These are phyloP conservation scores for Mastigias papua DNA, from an alignment of 30 jellyfish, hydroid and myxozoan genomes.

Conservation along the genomic window DNA sequence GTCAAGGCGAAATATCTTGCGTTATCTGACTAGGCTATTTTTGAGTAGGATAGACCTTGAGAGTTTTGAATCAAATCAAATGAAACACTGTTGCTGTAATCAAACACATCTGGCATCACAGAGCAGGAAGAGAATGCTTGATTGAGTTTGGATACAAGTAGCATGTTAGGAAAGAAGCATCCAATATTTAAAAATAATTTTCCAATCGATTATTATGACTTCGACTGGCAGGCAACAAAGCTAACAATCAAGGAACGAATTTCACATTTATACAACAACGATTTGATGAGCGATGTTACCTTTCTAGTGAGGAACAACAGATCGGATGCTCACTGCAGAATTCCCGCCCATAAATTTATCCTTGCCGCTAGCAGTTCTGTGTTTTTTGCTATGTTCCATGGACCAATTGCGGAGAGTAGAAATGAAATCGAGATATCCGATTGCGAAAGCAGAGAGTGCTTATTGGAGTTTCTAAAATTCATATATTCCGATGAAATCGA, in stretches of 20 bases:
- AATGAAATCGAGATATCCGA: slow-evolving; percentile 49
- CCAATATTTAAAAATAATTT: slow-evolving; percentile 2
- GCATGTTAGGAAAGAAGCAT: slow-evolving; percentile 12
- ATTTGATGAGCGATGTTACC: slow-evolving; percentile 56
- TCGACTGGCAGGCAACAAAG: slow-evolving; percentile 69
- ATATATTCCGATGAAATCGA: slow-evolving; percentile 48
- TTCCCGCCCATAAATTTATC: slow-evolving; percentile 63
- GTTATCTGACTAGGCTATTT: background rate
- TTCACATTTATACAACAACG: slow-evolving; percentile 54
- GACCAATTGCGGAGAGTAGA: slow-evolving; percentile 52
- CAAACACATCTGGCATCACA: background rate
- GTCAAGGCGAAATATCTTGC: background rate
- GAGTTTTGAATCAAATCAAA: background rate
- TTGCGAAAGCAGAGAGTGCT: slow-evolving; percentile 54
- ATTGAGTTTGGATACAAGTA: background rate
- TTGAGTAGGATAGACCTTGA: background rate
- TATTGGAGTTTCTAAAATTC: slow-evolving; percentile 44
- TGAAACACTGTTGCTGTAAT: background rate
- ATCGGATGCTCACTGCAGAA: slow-evolving; percentile 12
- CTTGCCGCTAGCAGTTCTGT: slow-evolving; percentile 73
- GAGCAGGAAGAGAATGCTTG: background rate
- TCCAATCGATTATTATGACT: slow-evolving; percentile 14
- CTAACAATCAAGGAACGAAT: slow-evolving; percentile 50
- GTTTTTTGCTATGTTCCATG: slow-evolving; percentile 67
- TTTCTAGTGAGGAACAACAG: slow-evolving; percentile 35